phyloP scores from a whole-genome alignment of 2,797 vertebrate species.

The Sardinella longiceps region DNA sequence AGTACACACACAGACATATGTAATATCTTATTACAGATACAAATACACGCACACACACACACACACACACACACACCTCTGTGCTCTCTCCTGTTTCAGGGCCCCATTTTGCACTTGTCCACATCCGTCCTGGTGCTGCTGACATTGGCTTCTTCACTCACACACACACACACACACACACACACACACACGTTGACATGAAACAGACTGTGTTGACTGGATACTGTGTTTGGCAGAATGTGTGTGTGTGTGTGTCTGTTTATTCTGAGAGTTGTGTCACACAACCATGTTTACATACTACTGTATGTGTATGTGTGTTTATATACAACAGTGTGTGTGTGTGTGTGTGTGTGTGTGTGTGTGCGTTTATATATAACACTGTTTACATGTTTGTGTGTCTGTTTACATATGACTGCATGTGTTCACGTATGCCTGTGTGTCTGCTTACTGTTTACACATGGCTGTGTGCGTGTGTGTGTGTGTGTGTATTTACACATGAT shows the following conservation, averaged over 20 bases:
- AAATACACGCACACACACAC: background rate
- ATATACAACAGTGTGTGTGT: background rate
- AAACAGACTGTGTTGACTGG: background rate
- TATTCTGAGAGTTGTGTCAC: too few species aligned
- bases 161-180: slow-evolving; percentile 12
- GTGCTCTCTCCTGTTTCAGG: background rate
- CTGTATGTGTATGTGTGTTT: too few species aligned
- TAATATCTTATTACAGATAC: background rate
- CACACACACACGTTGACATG: slow-evolving; percentile 17
- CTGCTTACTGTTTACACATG: too few species aligned
- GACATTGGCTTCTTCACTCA: background rate
- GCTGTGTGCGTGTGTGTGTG: too few species aligned
- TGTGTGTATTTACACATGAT: background rate
- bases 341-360: background rate
- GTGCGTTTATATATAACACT: background rate
- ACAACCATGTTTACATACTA: background rate
- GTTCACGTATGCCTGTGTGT: background rate
- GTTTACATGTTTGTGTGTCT: background rate
- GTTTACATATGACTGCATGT: background rate
- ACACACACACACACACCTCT: background rate
- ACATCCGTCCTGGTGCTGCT: background rate
- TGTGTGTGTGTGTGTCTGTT: background rate
- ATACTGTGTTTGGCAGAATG: background rate
- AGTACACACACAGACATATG: background rate
- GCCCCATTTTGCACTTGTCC: background rate